Evolutionary conservation across 2,113 vertebrate species (phyloP).

Genomic region (Erythrolamprus reginae): DNA sequence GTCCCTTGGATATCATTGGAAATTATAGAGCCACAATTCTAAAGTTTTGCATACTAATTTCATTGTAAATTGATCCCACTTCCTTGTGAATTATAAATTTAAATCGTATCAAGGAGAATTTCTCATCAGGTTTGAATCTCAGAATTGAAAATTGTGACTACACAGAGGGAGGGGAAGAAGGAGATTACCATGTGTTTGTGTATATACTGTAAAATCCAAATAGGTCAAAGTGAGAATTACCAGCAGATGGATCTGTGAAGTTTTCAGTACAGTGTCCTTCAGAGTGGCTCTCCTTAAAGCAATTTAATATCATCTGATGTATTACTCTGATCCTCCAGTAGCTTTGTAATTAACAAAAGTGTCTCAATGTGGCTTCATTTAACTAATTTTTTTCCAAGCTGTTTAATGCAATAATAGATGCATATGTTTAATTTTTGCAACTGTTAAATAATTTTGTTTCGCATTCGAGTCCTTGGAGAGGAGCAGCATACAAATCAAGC

Average conservation of each 20-base stretch:
- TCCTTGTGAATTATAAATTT: slow-evolving; percentile 27
- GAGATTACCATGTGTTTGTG: slow-evolving; percentile 12
- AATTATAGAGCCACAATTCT: neutral
- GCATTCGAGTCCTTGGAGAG: no score
- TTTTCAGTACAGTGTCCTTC: slow-evolving; percentile 11
- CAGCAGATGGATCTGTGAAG: slow-evolving; percentile 16
- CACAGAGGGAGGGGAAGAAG: neutral
- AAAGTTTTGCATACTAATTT: neutral
- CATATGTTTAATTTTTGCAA: neutral
- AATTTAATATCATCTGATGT: neutral
- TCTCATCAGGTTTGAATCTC: slow-evolving; percentile 34
- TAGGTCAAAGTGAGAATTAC: neutral
- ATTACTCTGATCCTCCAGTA: neutral
- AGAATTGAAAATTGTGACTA: slow-evolving; percentile 6
- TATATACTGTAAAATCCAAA: slow-evolving; percentile 17
- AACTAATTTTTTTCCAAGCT: neutral
- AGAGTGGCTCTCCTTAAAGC: slow-evolving; percentile 2
- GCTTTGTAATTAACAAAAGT: neutral
- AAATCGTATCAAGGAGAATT: neutral
- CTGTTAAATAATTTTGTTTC: neutral
- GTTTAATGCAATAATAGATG: neutral
- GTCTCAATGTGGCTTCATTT: slow-evolving; percentile 1
- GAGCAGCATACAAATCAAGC: no score
- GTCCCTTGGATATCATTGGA: neutral
- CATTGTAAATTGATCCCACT: neutral